These are phyloP conservation scores for Euschistus heros DNA, from an alignment of 1,140 invertebrate species.

Conservation along the genomic window DNA sequence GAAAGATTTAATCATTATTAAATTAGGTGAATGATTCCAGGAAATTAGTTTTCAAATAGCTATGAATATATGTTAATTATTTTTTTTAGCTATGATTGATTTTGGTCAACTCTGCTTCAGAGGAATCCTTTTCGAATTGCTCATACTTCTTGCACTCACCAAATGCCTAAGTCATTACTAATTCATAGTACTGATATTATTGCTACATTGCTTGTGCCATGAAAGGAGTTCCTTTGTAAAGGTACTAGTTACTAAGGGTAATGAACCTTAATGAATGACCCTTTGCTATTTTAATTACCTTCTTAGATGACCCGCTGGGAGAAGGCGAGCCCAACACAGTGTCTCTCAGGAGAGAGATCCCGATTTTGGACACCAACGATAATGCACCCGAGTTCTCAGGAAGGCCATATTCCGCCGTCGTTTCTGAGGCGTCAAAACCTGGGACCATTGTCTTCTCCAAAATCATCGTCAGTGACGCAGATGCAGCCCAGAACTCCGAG, in stretches of 20 bases:
- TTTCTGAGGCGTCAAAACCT: conserved; percentile 54
- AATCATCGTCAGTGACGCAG: conserved; percentile 64
- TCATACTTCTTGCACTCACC: too few relatives aligned
- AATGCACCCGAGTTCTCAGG: conserved; percentile 59
- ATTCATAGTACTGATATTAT: too few relatives aligned
- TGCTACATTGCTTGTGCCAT: neutral
- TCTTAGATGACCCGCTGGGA: conserved; percentile 52
- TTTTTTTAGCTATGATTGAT: too few relatives aligned
- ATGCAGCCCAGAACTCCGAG: conserved; percentile 64
- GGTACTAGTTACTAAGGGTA: too few relatives aligned
- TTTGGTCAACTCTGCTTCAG: too few relatives aligned
- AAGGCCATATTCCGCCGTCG: conserved; percentile 57
- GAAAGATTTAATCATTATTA: too few relatives aligned
- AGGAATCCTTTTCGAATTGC: too few relatives aligned
- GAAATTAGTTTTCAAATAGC: too few relatives aligned
- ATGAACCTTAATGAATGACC: neutral
- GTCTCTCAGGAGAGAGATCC: conserved; percentile 62
- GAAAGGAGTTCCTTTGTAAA: neutral
- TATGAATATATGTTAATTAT: too few relatives aligned
- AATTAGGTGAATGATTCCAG: too few relatives aligned
- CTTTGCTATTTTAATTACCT: conserved; percentile 26
- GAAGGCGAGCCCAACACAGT: conserved; percentile 65
- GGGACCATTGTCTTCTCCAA: conserved; percentile 48
- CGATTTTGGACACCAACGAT: conserved; percentile 68
- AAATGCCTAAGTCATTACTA: too few relatives aligned